A percentile compares a stretch with the other conserved stretches of the same genome.
Conservation (phyloP, 1,140 invertebrate genomes). For the Wasmannia auropunctata region DNA sequence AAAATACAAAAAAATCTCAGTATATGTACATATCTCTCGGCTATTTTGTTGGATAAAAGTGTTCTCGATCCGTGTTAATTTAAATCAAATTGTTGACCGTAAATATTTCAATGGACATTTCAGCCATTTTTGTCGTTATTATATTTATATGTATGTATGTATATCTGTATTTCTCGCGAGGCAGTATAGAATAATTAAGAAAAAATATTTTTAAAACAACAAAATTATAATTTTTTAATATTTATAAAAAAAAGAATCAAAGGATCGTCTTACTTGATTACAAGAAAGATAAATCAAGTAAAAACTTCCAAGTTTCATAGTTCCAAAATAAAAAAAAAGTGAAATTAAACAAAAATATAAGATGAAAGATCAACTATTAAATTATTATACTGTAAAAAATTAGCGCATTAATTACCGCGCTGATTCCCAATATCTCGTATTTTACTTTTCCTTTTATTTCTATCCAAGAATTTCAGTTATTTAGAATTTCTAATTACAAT, state of each 20-base stretch:
- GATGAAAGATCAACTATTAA: too few relatives aligned
- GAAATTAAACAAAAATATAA: too few relatives aligned
- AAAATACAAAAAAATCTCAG: conserved; percentile 30
- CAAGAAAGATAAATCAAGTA: too few relatives aligned
- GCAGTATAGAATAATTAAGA: background rate
- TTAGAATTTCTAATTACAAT: too few relatives aligned
- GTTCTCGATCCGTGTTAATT: background rate
- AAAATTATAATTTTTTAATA: background rate
- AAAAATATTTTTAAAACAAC: background rate
- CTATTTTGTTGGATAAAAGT: conserved; percentile 1
- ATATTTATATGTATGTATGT: too few relatives aligned
- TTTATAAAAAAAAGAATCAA: background rate
- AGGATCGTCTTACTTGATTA: background rate
- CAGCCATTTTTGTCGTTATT: background rate
- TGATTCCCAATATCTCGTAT: too few relatives aligned
- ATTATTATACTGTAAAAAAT: too few relatives aligned
- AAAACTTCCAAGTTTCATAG: too few relatives aligned
- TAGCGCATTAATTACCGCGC: too few relatives aligned
- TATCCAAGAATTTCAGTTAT: too few relatives aligned
- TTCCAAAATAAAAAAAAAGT: too few relatives aligned
- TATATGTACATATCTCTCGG: background rate
- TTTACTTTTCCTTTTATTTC: too few relatives aligned
- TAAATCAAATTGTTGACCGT: background rate
- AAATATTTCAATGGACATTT: background rate
- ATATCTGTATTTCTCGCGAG: background rate